A percentile compares a stretch with the other conserved stretches of the same genome.
Conservation (phyloP, 2,113 vertebrate genomes). For the Gasterosteus aculeatus region DNA sequence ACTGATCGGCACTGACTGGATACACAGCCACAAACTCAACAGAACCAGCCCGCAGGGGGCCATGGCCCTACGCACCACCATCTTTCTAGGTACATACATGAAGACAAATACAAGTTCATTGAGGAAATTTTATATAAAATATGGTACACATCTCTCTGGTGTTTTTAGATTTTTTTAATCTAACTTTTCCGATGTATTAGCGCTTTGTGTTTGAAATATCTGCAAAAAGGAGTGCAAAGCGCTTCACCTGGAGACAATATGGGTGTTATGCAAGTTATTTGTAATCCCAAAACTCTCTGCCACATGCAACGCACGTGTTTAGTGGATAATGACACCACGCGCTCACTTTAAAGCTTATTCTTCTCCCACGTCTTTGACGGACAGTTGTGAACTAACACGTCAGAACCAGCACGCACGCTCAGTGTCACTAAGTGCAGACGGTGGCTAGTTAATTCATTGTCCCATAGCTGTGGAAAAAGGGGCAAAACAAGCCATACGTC, state of each 20-base stretch:
- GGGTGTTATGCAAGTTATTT: slow-evolving; percentile 16
- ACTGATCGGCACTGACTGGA: slow-evolving; percentile 89
- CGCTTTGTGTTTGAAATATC: slow-evolving; percentile 1
- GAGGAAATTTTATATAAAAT: neutral
- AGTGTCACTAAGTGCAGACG: slow-evolving; percentile 1
- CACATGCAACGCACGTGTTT: slow-evolving; percentile 30
- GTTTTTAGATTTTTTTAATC: neutral
- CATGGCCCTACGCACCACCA: slow-evolving; percentile 73
- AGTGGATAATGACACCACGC: slow-evolving; percentile 7
- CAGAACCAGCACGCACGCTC: neutral
- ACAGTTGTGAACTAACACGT: neutral
- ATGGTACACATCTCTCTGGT: neutral
- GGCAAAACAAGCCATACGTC: neutral
- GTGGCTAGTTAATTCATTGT: slow-evolving; percentile 35
- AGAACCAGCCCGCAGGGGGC: slow-evolving; percentile 77
- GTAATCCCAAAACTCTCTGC: slow-evolving; percentile 17
- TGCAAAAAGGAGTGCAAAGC: neutral
- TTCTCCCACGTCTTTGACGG: neutral
- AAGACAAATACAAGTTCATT: neutral
- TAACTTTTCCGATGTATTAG: neutral
- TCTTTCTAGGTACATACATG: slow-evolving; percentile 73
- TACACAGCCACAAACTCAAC: slow-evolving; percentile 77
- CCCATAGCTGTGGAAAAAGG: neutral
- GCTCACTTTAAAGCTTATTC: slow-evolving; percentile 8
- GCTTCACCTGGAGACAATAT: neutral